Conservation (phyloP, 2,888 invertebrate genomes). For the Caenorhabditis sp. region DNA sequence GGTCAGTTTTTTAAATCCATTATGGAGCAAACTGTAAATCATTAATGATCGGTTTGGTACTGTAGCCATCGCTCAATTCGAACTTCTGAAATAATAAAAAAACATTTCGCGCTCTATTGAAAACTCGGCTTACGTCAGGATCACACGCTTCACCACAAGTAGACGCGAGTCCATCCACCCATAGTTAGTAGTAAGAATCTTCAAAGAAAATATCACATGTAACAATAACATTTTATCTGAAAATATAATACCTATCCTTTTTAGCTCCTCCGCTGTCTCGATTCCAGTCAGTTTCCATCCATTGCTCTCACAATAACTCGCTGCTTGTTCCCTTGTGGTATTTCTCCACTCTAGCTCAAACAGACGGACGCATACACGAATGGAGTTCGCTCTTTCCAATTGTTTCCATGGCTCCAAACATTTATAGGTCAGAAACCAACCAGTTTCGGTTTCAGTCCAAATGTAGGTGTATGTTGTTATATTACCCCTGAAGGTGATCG, state of each 20-base stretch:
- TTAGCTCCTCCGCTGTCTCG: slow-evolving; percentile 2
- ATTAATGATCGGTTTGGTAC: too few relatives aligned
- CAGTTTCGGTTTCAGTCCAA: background rate
- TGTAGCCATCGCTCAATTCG: too few relatives aligned
- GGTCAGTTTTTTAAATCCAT: too few relatives aligned
- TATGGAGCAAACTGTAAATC: too few relatives aligned
- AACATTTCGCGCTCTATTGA: too few relatives aligned
- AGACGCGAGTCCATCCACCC: too few relatives aligned
- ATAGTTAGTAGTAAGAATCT: too few relatives aligned
- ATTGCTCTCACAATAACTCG: background rate
- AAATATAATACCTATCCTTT: background rate
- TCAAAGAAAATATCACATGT: too few relatives aligned
- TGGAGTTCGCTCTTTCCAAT: background rate
- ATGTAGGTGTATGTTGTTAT: background rate
- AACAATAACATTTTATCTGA: too few relatives aligned
- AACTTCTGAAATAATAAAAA: too few relatives aligned
- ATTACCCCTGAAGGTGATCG: background rate
- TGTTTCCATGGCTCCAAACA: slow-evolving; percentile 1
- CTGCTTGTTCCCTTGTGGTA: background rate
- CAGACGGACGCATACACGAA: background rate
- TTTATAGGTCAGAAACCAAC: slow-evolving; percentile 2
- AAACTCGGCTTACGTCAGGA: too few relatives aligned
- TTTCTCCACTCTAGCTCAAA: background rate
- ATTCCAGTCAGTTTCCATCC: slow-evolving; percentile 13
- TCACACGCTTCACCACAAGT: too few relatives aligned